Percentiles rank a stretch among this genome's conserved stretches.
Evolutionary conservation across 92 coral and sea anemone species (phyloP).

Genomic region (Muricea muricata): DNA sequence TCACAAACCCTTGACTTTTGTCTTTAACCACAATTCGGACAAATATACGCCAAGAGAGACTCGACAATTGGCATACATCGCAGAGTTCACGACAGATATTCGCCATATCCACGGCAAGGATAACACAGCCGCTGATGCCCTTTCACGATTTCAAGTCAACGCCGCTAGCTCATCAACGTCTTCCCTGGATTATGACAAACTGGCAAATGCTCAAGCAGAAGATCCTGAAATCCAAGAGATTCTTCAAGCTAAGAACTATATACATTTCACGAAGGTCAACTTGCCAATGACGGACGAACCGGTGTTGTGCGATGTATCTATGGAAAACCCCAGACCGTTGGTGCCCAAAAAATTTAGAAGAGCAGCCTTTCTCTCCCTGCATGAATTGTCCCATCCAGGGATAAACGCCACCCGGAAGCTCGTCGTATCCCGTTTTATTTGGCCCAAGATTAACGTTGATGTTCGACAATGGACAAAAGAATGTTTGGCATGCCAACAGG

Average conservation of each 20-base stretch:
- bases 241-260: no score
- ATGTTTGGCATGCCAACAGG: no score
- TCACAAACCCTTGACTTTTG: no score
- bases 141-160: slow-evolving; percentile 15
- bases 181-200: background rate
- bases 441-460: no score
- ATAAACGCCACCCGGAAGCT: no score
- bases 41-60: no score
- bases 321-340: background rate
- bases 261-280: background rate
- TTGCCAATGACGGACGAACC: background rate
- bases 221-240: no score
- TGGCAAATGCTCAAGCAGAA: background rate
- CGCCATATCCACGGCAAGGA: background rate
- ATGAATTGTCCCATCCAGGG: no score
- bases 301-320: background rate
- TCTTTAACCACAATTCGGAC: background rate
- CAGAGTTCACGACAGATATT: slow-evolving; percentile 23
- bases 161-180: background rate
- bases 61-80: background rate
- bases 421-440: no score
- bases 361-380: background rate
- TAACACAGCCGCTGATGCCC: slow-evolving; percentile 3
- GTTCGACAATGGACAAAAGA: no score
- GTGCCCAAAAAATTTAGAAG: background rate